These are phyloP conservation scores for Heliconius himera DNA, from an alignment of 1,140 invertebrate genomes.

Conservation along the genomic window DNA sequence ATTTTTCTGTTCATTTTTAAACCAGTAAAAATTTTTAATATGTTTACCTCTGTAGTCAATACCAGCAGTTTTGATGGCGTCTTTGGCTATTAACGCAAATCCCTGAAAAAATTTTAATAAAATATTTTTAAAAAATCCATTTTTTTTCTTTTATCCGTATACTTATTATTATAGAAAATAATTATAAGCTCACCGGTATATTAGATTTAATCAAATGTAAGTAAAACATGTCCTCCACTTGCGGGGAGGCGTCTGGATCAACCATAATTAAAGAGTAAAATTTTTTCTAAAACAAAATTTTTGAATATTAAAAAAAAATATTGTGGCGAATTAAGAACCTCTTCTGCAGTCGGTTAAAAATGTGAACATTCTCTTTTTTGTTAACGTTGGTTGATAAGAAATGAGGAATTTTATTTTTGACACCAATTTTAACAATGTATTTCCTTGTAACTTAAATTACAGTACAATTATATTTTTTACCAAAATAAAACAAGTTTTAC, in stretches of 20 bases:
- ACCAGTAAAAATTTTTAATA: neutral
- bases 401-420: too few relatives aligned
- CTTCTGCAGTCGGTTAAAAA: too few relatives aligned
- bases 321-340: too few relatives aligned
- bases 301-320: too few relatives aligned
- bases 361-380: too few relatives aligned
- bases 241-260: slow-evolving; percentile 70
- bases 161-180: neutral
- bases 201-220: slow-evolving; percentile 73
- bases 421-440: too few relatives aligned
- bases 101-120: slow-evolving; percentile 49
- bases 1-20: neutral
- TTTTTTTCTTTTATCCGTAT: neutral
- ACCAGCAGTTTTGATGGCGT: slow-evolving; percentile 63
- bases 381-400: too few relatives aligned
- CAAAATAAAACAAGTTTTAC: too few relatives aligned
- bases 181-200: slow-evolving; percentile 62
- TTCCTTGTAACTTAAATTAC: too few relatives aligned
- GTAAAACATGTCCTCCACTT: slow-evolving; percentile 69
- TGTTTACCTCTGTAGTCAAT: slow-evolving; percentile 68
- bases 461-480: too few relatives aligned
- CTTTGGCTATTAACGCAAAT: slow-evolving; percentile 59
- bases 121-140: neutral
- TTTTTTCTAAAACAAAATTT: slow-evolving; percentile 65
- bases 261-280: slow-evolving; percentile 70